Evolutionary conservation across 2,797 vertebrate species (phyloP), one percentile per base, ranked within the genome.

Genomic region (Botia almorhae): DNA sequence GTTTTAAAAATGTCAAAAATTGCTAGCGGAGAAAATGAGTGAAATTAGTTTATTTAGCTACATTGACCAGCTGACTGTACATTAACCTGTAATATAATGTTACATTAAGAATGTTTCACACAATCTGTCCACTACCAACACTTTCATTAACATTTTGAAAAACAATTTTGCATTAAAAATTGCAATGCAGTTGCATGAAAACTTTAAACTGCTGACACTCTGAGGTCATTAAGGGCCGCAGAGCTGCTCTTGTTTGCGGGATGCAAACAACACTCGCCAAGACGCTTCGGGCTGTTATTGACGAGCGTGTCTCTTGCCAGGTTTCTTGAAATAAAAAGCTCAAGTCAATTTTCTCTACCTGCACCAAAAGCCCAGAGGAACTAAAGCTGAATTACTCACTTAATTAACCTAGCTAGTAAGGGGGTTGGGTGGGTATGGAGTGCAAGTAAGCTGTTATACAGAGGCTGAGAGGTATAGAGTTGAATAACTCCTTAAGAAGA

Each of bases 361-460:
- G 80, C 78, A 80, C 74, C 84, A 58, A 81, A 84, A 84, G 75
- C 79, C 81, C 76, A 82, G 72, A 83, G 80, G 84, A 81, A 69
- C 79, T 81, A 56, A 73, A 81, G 84, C 78, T 83, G 84, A 84
- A 87, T 87, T 85, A 85, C 84, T 87, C 84, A 87, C 84, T 85
- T 87, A 87, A 87, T 87, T 85, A 84, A 87, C 78, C 81, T 74
- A 77, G 74, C 81, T 83, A 69, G 81, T 70, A 70, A 84, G 12
- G 16, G 19, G 73, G 46, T 29, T 50, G 6, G 55, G 46, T 36
- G 17, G 29, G 56, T 8, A 10, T 46, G 79, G 26, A 65, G 60
- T 39, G 60, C 51, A 69, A 48, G 36, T 33, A 1, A 81, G 17
- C 64, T 39, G 36, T 39, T 48, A 76, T 78, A 84, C 63, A 74